Evolutionary conservation across 2,113 vertebrate species (phyloP), one percentile per base, ranked within the genome.

Genomic region (Pterocles orientalis): DNA sequence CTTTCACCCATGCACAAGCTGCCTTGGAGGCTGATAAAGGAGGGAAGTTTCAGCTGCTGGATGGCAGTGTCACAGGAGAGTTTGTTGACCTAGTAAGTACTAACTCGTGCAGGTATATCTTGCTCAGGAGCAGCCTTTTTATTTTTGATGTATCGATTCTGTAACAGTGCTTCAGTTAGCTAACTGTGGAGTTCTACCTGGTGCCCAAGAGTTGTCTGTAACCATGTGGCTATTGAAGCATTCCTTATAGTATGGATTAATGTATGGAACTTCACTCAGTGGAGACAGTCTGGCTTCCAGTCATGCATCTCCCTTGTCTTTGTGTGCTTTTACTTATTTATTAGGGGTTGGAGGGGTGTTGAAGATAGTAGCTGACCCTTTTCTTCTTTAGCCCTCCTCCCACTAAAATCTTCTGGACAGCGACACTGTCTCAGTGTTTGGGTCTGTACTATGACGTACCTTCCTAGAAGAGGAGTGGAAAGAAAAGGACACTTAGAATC

Each of bases 41-140:
- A 24, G 99, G 99, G 21, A 98, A 98, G 75, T 99, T 99, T 96
- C 98, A 98, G 57, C 91, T 99, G 83, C 93, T 99, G 77, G 98
- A 99, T 20, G 99, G 99, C 70, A 99, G 96, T 4, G 98, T 99
- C 91, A 98, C 96, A 5, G 99, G 99, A 94, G 98, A 99, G 80
- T 99, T 99, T 93, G 97, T 97, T 88, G 98, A 99, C 60, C 96
- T 99, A 98, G 99, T 99, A 95, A 98, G 98, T 98, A 73, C 17
- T 45, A 19, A 71, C 50, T 10, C 18, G 8, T 50, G 54, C 50
- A 76, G 18, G 31, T 82, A 6, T 25, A 5, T 66, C 48, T 90
- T 88, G 65, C 57, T 71, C 26, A 19, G 73, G 76, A 61, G 21
- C 29, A 80, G 64, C 36, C 12, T 34, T 87, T 72, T 75, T 73